phyloP scores from a whole-genome alignment of 2,113 vertebrate genomes.

The Ptyas mucosa region DNA sequence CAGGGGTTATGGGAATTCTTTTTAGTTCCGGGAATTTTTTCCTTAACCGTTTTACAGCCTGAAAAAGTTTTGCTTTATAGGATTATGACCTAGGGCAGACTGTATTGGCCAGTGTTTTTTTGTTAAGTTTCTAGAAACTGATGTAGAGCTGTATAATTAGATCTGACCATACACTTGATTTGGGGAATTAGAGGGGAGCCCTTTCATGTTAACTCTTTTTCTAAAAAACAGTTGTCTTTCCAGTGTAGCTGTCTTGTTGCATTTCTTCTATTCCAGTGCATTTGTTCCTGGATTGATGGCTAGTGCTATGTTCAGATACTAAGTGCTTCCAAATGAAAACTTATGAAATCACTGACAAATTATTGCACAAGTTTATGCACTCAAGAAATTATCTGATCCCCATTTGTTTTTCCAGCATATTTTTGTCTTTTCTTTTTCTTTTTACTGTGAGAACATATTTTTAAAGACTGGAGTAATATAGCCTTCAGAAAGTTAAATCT shows the following conservation, averaged over 20 bases:
- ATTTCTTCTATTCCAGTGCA: slow-evolving; percentile 74
- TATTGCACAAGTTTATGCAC: neutral
- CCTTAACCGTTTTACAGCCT: neutral
- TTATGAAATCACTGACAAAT: neutral
- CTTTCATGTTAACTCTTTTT: slow-evolving; percentile 75
- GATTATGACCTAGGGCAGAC: slow-evolving; percentile 51
- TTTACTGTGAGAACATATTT: neutral
- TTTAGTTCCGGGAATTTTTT: neutral
- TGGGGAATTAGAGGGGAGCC: slow-evolving; percentile 74
- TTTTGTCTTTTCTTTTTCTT: neutral
- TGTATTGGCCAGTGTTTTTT: slow-evolving; percentile 78
- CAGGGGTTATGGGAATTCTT: neutral
- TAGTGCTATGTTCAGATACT: slow-evolving; percentile 68
- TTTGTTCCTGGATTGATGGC: slow-evolving; percentile 70
- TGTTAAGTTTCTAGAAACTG: slow-evolving; percentile 71
- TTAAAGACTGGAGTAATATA: neutral
- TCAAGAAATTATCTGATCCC: neutral
- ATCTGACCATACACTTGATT: slow-evolving; percentile 71
- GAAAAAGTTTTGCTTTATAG: too few relatives aligned
- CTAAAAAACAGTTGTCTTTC: slow-evolving; percentile 83
- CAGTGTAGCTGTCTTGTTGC: slow-evolving; percentile 78
- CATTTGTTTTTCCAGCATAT: neutral
- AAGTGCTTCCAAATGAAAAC: neutral
- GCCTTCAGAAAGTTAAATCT: neutral
- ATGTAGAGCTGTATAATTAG: slow-evolving; percentile 77